Evolutionary conservation across 2,797 vertebrate genomes (phyloP), one percentile per base, ranked within the genome.

Genomic region (Myotis myotis): DNA sequence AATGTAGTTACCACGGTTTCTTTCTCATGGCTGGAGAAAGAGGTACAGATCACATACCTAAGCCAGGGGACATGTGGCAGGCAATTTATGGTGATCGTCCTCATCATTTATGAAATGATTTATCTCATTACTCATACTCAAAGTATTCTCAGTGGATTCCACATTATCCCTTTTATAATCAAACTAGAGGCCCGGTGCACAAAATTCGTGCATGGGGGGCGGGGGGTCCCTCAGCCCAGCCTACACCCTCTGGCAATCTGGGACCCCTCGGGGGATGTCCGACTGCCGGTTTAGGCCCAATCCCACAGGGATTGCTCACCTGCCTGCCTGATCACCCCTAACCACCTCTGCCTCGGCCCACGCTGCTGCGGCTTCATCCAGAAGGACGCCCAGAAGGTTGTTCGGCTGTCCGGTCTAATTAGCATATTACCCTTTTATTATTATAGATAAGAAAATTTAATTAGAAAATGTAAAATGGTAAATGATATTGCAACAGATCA

Each of bases 21-120:
- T 72, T 87, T 62, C 66, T 57, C 68, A 36, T 0, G 2, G 19
- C 19, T 0, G 1, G 33, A 13, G 33, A 19, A 23, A 51, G 2
- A n/a, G 0, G 4, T 3, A 2, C 22, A 44, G 30, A 1, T 70
- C 13, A 12, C 62, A 25, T 0, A 62, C 25, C 4, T 2, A 36
- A 75, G 51, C 25, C 44, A 1, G 2, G 12, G 11, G 44, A 20
- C 38, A 23, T 2, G 3, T 0, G 6, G 4, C 20, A 62, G 44
- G 53, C 16, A 9, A 1, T 47, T 25, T 57, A 12, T 0, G 22
- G 38, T 33, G 16, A 22, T 3, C 0, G 20, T 75, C 64, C 55
- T 38, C 3, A 1, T 19, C 60, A 1, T 25, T 47, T 55, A 64
- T n/a, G n/a, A 82, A 23, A 33, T 64, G 19, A 47, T 64, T 64